Conservation (phyloP, 2,888 invertebrate genomes). For the Smittia sp. region DNA sequence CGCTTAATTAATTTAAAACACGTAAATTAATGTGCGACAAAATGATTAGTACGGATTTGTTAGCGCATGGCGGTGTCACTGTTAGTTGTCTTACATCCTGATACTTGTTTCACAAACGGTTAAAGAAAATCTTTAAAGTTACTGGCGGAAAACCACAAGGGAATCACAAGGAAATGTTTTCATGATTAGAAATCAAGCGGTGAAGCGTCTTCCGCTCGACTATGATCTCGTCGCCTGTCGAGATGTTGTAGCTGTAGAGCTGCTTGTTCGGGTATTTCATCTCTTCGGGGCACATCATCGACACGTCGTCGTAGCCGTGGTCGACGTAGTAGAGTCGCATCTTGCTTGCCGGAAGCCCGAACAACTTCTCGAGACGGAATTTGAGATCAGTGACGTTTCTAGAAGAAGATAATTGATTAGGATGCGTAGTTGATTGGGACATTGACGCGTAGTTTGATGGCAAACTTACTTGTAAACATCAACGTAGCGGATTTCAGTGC, state of each 20-base stretch:
- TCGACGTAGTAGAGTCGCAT: conserved; percentile 90
- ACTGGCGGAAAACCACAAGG: neutral
- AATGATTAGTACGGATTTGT: neutral
- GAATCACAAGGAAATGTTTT: neutral
- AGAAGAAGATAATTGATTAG: conserved; percentile 45
- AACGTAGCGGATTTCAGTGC: conserved; percentile 70
- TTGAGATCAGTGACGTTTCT: conserved; percentile 81
- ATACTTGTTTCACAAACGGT: neutral
- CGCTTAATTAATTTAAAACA: too few species aligned
- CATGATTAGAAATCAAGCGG: neutral
- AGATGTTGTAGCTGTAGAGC: conserved; percentile 86
- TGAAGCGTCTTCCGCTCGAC: conserved; percentile 62
- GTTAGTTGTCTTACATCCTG: conserved; percentile 19
- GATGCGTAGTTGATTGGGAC: conserved; percentile 46
- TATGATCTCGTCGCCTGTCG: conserved; percentile 86
- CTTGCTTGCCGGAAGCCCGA: conserved; percentile 77
- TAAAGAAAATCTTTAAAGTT: neutral
- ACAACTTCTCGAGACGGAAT: conserved; percentile 72
- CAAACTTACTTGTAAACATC: conserved; percentile 66
- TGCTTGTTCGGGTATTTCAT: conserved; percentile 87
- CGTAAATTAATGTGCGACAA: neutral
- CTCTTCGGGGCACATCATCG: conserved; percentile 81
- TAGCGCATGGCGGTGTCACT: conserved; percentile 4
- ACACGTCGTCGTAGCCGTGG: conserved; percentile 67
- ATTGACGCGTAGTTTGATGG: neutral